Evolutionary conservation across 2,888 invertebrate species (phyloP).

Genomic region (Ganaspis brasiliensis): DNA sequence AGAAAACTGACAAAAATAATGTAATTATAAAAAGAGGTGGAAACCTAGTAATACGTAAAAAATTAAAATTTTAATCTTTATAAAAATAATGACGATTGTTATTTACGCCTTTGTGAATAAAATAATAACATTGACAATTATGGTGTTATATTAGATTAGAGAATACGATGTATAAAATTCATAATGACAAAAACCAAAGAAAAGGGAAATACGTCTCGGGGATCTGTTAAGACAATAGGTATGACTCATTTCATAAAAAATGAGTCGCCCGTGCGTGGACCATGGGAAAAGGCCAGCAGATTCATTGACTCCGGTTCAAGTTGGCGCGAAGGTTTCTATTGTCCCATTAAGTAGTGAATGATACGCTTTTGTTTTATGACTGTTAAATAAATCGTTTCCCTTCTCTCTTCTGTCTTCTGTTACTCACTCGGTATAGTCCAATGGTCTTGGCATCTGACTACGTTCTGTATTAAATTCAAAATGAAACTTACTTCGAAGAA

Average conservation of each 20-base stretch:
- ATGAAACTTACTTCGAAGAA: too few relatives aligned
- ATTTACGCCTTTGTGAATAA: too few relatives aligned
- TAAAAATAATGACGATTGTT: too few relatives aligned
- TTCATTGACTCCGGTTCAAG: slow-evolving; percentile 74
- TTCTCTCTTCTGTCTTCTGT: slow-evolving; percentile 55
- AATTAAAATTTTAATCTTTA: too few relatives aligned
- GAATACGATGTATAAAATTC: slow-evolving; percentile 1
- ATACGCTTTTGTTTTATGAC: slow-evolving; percentile 65
- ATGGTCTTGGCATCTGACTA: too few relatives aligned
- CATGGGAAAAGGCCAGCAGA: slow-evolving; percentile 76
- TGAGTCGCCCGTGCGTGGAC: slow-evolving; percentile 51
- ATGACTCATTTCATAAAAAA: slow-evolving; percentile 64
- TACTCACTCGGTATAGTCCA: slow-evolving; percentile 10
- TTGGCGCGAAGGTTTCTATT: slow-evolving; percentile 67
- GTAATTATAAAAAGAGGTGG: too few relatives aligned
- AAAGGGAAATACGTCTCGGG: slow-evolving; percentile 38
- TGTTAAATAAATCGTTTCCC: slow-evolving; percentile 70
- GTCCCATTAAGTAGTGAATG: slow-evolving; percentile 64
- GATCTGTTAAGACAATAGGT: slow-evolving; percentile 41
- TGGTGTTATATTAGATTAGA: too few relatives aligned
- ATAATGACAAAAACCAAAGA: neutral
- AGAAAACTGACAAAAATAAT: too few relatives aligned
- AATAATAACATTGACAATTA: too few relatives aligned
- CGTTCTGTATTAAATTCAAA: too few relatives aligned
- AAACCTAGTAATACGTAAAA: too few relatives aligned